Percentiles rank a stretch among this genome's conserved stretches.
Evolutionary conservation across 2,888 invertebrate species (phyloP).

Genomic region (Chaitophorus viminalis): DNA sequence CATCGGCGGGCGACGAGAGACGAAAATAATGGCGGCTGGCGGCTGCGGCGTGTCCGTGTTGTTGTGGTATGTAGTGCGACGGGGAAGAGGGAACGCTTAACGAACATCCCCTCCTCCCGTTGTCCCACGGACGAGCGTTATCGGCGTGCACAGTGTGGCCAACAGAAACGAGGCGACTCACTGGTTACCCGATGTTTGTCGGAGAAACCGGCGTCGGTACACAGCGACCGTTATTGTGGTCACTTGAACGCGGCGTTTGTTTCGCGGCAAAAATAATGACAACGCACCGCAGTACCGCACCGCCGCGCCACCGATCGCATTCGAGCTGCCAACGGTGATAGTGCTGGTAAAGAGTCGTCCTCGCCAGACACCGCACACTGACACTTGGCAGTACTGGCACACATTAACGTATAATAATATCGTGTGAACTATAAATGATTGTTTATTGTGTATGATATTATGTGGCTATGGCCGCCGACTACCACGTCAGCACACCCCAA

Average conservation of each 20-base stretch:
- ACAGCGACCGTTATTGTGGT: neutral
- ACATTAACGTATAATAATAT: too few species aligned
- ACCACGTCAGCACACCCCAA: too few species aligned
- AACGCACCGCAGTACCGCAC: neutral
- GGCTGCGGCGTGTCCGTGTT: constrained; percentile 62
- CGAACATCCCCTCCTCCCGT: constrained; percentile 32
- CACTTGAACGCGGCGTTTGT: neutral
- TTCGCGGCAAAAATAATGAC: constrained; percentile 42
- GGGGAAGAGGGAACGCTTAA: constrained; percentile 52
- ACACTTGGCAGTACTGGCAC: too few species aligned
- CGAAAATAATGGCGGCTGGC: constrained; percentile 61
- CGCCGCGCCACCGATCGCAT: too few species aligned
- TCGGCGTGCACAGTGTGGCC: neutral
- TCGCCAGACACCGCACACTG: too few species aligned
- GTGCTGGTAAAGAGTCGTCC: too few species aligned
- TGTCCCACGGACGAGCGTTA: constrained; percentile 20
- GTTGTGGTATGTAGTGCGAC: constrained; percentile 35
- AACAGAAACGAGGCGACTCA: neutral
- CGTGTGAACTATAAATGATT: too few species aligned
- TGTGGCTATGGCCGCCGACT: too few species aligned
- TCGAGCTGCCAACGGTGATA: too few species aligned
- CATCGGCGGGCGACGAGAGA: neutral
- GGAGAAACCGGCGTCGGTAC: neutral
- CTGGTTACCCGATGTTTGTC: neutral
- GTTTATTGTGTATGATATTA: too few species aligned